Conservation (phyloP, 2,888 invertebrate species). For the Agapostemon virescens region DNA sequence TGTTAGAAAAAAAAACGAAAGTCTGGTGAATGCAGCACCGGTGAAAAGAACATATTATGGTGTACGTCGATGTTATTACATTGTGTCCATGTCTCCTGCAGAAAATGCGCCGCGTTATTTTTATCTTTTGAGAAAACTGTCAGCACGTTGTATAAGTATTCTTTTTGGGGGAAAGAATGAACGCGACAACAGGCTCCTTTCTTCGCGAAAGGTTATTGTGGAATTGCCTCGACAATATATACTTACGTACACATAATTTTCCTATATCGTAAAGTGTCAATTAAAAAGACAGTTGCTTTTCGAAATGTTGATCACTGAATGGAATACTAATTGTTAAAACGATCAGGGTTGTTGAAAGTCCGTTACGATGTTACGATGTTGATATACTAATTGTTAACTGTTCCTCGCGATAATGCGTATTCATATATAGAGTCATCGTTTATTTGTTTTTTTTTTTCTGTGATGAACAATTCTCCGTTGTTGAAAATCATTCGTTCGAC, state of each 20-base stretch:
- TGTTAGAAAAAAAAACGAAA: constrained; percentile 1
- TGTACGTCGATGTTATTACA: background rate
- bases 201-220: background rate
- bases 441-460: background rate
- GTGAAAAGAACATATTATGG: background rate
- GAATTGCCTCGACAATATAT: background rate
- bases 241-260: constrained; percentile 3
- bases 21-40: background rate
- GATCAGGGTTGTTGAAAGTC: background rate
- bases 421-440: background rate
- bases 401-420: background rate
- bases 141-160: constrained; percentile 4
- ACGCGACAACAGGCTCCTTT: background rate
- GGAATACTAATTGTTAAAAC: constrained; percentile 4
- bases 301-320: constrained; percentile 7
- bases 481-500: too few relatives aligned
- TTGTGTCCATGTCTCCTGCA: background rate
- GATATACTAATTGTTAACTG: background rate
- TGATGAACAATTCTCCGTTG: background rate
- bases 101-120: constrained; percentile 22
- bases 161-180: constrained; percentile 21
- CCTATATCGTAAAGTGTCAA: constrained; percentile 4
- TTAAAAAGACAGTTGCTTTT: background rate
- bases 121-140: constrained; percentile 27
- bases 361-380: background rate